Conservation (phyloP, 2,113 vertebrate species). For the Natator depressus region DNA sequence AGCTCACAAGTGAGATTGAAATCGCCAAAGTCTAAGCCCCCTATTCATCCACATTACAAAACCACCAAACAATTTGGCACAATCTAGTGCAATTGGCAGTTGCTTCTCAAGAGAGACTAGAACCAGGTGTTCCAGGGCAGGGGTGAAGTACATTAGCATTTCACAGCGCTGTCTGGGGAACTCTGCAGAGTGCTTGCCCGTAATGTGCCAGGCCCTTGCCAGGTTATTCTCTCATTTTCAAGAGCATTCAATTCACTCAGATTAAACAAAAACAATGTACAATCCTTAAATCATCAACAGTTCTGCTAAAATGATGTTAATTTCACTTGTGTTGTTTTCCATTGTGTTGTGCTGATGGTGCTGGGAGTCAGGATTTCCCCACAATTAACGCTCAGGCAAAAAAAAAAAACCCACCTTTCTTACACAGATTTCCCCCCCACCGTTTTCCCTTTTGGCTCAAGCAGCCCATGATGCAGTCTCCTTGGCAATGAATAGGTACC, state of each 20-base stretch:
- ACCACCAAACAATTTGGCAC: background rate
- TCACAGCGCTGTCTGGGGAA: background rate
- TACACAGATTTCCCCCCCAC: slow-evolving; percentile 23
- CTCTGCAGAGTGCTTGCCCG: background rate
- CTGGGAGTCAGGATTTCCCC: background rate
- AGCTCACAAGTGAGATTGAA: background rate
- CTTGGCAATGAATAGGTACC: slow-evolving; percentile 52
- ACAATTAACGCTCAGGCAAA: slow-evolving; percentile 44
- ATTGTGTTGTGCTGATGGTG: background rate
- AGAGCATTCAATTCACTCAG: slow-evolving; percentile 20
- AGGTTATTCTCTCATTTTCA: background rate
- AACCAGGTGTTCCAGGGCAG: slow-evolving; percentile 27
- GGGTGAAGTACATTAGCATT: background rate
- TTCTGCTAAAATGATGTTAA: slow-evolving; percentile 21
- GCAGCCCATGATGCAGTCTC: slow-evolving; percentile 12
- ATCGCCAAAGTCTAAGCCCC: background rate
- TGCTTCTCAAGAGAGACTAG: background rate
- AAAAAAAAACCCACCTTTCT: slow-evolving; percentile 5
- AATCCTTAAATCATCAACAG: slow-evolving; percentile 23
- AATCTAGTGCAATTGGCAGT: background rate
- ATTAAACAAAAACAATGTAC: slow-evolving; percentile 7
- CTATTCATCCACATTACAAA: background rate
- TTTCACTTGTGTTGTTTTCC: slow-evolving; percentile 29
- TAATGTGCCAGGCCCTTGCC: background rate
- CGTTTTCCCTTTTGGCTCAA: slow-evolving; percentile 30